These are phyloP conservation scores for Takifugu ocellatus DNA, from an alignment of 2,797 vertebrate genomes.

Conservation along the genomic window DNA sequence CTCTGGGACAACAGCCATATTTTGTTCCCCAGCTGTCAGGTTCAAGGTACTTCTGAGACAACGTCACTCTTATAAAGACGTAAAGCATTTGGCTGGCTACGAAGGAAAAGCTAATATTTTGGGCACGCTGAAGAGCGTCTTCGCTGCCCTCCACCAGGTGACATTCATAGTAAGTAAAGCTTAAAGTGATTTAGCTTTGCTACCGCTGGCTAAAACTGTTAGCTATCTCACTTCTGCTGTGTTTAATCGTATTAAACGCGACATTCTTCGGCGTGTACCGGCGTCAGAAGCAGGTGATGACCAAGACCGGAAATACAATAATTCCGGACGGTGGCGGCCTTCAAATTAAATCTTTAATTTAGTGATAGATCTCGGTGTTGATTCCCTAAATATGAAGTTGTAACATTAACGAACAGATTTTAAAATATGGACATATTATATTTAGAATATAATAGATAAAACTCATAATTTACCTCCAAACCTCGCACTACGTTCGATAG, in stretches of 20 bases:
- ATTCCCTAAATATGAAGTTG: neutral
- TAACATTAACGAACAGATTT: neutral
- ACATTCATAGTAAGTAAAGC: too few relatives aligned
- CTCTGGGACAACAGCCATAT: constrained; percentile 43
- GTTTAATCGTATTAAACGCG: constrained; percentile 20
- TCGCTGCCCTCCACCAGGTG: too few relatives aligned
- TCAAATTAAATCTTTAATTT: constrained; percentile 11
- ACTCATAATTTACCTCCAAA: neutral
- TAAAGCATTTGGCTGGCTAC: too few relatives aligned
- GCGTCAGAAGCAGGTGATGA: constrained; percentile 1
- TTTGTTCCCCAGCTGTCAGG: constrained; percentile 36
- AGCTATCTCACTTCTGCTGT: neutral
- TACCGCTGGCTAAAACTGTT: neutral
- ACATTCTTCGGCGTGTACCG: neutral
- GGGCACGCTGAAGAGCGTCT: too few relatives aligned
- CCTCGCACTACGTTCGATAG: neutral
- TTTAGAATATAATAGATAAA: too few relatives aligned
- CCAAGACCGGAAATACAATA: neutral
- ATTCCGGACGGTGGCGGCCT: neutral
- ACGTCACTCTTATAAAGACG: too few relatives aligned
- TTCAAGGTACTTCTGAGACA: neutral
- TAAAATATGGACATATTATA: too few relatives aligned
- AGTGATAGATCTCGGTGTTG: neutral
- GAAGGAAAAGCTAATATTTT: too few relatives aligned
- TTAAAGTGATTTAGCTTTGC: too few relatives aligned